Percentiles rank a stretch among this genome's conserved stretches.
phyloP scores from a whole-genome alignment of 2,113 vertebrate species.

The Origma solitaria region DNA sequence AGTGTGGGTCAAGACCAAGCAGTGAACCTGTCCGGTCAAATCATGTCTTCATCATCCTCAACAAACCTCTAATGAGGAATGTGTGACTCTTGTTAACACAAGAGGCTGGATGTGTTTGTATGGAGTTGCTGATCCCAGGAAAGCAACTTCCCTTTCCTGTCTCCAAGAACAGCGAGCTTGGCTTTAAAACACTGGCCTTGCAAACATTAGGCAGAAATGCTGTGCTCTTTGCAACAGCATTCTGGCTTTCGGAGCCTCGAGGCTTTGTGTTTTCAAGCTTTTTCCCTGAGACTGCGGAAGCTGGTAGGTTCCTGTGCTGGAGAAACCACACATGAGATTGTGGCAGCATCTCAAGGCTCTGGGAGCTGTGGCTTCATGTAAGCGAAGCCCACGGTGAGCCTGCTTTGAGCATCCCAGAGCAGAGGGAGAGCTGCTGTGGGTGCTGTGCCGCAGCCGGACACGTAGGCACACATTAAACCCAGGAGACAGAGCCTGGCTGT shows the following conservation, averaged over 20 bases:
- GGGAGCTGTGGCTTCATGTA: not conserved
- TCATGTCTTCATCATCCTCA: not conserved
- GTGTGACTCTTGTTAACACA: not conserved
- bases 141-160: not conserved
- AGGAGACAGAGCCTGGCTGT: not conserved
- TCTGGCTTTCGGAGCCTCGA: not conserved
- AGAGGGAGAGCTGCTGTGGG: not conserved
- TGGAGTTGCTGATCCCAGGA: not conserved
- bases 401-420: not conserved
- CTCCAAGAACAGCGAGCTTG: not conserved
- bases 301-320: not conserved
- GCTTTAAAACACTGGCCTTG: not conserved
- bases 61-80: not conserved
- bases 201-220: not conserved
- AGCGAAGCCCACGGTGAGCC: not conserved
- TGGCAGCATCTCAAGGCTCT: not conserved
- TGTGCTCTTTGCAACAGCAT: not conserved
- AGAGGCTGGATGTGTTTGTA: not conserved
- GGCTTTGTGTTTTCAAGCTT: not conserved
- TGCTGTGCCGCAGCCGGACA: not conserved
- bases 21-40: not conserved
- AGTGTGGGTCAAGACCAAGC: not conserved
- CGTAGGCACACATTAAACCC: not conserved
- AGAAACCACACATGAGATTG: not conserved
- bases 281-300: fast-evolving